Conservation (phyloP, 1,140 invertebrate genomes). For the Chymomyza costata region DNA sequence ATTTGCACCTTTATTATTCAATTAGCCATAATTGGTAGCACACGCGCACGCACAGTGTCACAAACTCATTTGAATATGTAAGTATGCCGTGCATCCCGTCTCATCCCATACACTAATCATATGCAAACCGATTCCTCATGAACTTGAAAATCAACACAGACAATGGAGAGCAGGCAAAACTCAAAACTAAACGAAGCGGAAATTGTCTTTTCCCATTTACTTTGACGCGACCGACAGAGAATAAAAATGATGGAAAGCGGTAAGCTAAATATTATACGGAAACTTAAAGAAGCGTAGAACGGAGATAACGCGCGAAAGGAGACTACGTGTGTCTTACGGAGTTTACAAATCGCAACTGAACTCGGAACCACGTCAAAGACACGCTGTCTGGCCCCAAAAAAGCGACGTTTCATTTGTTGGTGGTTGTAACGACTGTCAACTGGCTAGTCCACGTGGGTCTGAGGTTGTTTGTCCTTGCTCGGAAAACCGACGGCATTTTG, state of each 20-base stretch:
- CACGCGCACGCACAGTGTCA: conserved; percentile 15
- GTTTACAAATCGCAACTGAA: conserved; percentile 69
- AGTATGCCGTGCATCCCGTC: too few relatives aligned
- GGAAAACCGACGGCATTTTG: conserved; percentile 21
- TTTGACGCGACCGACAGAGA: background rate
- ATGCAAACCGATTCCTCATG: too few relatives aligned
- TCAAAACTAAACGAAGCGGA: conserved; percentile 34
- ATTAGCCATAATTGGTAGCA: conserved; percentile 47
- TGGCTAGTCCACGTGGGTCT: background rate
- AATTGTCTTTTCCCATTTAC: conserved; percentile 36
- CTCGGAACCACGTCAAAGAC: conserved; percentile 35
- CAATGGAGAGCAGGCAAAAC: conserved; percentile 14
- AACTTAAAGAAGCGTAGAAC: conserved; percentile 7
- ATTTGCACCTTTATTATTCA: conserved; percentile 73
- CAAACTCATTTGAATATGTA: too few relatives aligned
- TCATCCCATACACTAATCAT: too few relatives aligned
- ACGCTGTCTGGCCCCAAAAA: conserved; percentile 25
- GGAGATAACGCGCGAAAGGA: conserved; percentile 3
- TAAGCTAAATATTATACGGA: background rate
- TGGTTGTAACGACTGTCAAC: background rate
- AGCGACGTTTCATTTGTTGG: background rate
- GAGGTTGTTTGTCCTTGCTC: conserved; percentile 19
- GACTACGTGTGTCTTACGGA: conserved; percentile 51
- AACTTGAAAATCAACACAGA: conserved; percentile 35
- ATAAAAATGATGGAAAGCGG: conserved; percentile 1